A percentile compares a stretch with the other conserved stretches of the same genome.
Evolutionary conservation across 2,888 invertebrate genomes (phyloP).

Genomic region (Dinocampus coccinellae): DNA sequence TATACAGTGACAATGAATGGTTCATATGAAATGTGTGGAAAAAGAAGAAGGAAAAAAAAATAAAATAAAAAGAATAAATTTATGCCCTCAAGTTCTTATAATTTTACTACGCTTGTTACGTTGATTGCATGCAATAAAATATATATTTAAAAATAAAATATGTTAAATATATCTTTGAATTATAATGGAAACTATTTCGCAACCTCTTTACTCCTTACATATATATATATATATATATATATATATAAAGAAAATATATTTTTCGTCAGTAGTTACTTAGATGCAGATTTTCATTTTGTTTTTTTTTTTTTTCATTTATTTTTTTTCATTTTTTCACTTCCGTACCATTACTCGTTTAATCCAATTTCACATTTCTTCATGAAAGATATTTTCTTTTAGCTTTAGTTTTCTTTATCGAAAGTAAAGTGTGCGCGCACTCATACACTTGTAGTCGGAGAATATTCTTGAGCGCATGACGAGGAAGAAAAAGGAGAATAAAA

Average conservation of each 20-base stretch:
- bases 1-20: no score
- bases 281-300: background rate
- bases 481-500: background rate
- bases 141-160: constrained; percentile 46
- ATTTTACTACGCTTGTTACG: constrained; percentile 45
- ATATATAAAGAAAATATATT: constrained; percentile 27
- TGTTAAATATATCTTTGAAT: constrained; percentile 1
- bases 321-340: background rate
- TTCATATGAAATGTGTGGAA: constrained; percentile 21
- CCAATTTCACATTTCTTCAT: constrained; percentile 1
- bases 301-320: constrained; percentile 16
- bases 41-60: no score
- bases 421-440: background rate
- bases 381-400: background rate
- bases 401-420: background rate
- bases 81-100: constrained; percentile 45
- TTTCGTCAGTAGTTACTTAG: constrained; percentile 42
- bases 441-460: background rate
- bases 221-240: constrained; percentile 14
- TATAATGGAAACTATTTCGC: background rate
- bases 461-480: background rate
- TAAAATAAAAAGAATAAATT: constrained; percentile 28
- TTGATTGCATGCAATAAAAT: constrained; percentile 35
- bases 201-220: background rate
- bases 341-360: constrained; percentile 19